Evolutionary conservation across 2,113 vertebrate genomes (phyloP).

Genomic region (Ptyas mucosa): DNA sequence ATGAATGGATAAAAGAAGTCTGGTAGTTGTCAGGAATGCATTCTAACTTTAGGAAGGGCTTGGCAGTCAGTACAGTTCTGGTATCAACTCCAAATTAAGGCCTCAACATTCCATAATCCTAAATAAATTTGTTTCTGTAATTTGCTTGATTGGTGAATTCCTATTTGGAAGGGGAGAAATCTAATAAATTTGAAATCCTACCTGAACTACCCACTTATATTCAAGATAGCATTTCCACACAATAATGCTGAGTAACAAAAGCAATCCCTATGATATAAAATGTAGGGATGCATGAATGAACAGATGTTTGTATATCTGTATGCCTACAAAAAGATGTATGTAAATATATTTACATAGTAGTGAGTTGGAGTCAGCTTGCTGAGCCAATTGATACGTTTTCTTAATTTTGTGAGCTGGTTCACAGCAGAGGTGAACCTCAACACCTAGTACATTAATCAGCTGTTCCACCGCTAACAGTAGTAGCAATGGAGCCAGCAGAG

Average conservation of each 20-base stretch:
- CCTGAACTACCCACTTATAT: background rate
- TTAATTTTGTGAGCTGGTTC: background rate
- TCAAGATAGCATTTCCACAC: background rate
- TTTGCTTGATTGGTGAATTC: background rate
- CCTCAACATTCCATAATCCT: background rate
- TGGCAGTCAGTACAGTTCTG: background rate
- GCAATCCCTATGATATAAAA: background rate
- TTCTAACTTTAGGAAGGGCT: background rate
- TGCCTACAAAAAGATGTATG: background rate
- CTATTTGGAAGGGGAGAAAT: background rate
- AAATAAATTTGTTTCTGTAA: background rate
- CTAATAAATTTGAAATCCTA: background rate
- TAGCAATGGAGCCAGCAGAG: background rate
- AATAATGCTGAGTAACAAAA: background rate
- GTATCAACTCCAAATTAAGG: background rate
- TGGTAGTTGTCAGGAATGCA: background rate
- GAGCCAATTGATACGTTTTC: background rate
- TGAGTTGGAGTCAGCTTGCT: background rate
- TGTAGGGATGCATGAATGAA: background rate
- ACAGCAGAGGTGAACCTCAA: background rate
- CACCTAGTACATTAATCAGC: background rate
- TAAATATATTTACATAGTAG: background rate
- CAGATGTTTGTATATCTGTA: background rate
- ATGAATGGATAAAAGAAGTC: background rate
- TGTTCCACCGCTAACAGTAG: background rate